Evolutionary conservation across 2,888 invertebrate genomes (phyloP), one percentile per base, ranked within the genome.

Genomic region (Cephalotes varians): DNA sequence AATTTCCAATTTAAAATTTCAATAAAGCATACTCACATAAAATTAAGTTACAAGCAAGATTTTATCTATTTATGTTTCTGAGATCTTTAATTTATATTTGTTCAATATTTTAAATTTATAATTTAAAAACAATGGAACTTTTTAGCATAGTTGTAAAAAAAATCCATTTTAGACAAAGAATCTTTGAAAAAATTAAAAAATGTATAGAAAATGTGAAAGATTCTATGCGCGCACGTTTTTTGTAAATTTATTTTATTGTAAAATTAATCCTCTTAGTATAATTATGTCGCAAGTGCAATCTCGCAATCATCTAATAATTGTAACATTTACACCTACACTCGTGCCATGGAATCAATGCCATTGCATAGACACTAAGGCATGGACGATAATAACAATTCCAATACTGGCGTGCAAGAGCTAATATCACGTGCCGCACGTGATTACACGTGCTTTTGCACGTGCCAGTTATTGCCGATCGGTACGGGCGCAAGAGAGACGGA

Each of bases 371-470:
- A 31, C 15, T 28, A 54, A 44, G 44, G 34, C 25, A 73, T 67
- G 64, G 64, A 84, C 87, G 80, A 86, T 89, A 88, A 90, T 83
- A 86, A 86, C 86, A 88, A 90, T 89, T 84, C 88, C 86, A 65
- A 44, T 76, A 80, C 51, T 67, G 67, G 71, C 85, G 67, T 64
- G 76, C 65, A 81, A 83, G 82, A 82, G 88, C 65, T 60, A 74
- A 81, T 89, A 92, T 91, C 93, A 93, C 94, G 93, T 93, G 93
- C 91, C 62, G 91, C 93, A 92, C 93, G 93, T 93, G 93, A 93
- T 91, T 88, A 89, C 90, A 87, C 91, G 88, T 90, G 90, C 89
- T 90, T 86, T 77, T 91, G 88, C 93, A 92, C 93, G 92, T 90
- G 90, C 85, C 54, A 49, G 69, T 79, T 79, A 79, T 79, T 69